phyloP scores from a whole-genome alignment of 2,113 vertebrate species.

The Strix aluco region DNA sequence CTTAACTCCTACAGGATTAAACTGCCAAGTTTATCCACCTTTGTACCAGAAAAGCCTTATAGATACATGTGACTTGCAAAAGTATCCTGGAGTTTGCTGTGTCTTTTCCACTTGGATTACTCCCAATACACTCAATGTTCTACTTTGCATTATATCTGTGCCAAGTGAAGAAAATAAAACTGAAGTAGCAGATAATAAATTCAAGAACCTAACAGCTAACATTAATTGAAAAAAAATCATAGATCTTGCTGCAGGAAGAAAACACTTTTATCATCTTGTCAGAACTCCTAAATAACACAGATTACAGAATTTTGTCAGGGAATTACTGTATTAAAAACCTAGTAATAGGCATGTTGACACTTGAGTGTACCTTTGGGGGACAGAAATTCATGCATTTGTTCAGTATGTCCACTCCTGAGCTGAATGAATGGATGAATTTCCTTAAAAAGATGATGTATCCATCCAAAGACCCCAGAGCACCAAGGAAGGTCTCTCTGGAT shows the following conservation, averaged over 20 bases:
- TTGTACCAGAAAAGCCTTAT: neutral
- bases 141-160: neutral
- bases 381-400: neutral
- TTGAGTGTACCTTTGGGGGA: neutral
- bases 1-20: neutral
- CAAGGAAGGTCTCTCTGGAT: neutral
- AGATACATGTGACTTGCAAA: conserved; percentile 20
- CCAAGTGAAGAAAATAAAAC: conserved; percentile 41
- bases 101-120: conserved; percentile 25
- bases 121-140: neutral
- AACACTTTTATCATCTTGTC: neutral
- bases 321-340: neutral
- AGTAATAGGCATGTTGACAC: neutral
- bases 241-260: neutral
- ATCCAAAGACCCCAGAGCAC: neutral
- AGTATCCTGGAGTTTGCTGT: neutral
- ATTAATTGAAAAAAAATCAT: neutral
- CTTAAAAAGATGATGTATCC: neutral
- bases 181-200: conserved; percentile 26
- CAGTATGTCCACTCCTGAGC: neutral
- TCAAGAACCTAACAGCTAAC: neutral
- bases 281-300: neutral
- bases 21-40: conserved; percentile 39
- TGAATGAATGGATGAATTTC: neutral
- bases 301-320: neutral